A percentile compares a stretch with the other conserved stretches of the same genome.
Evolutionary conservation across 2,113 vertebrate genomes (phyloP).

Genomic region (Sciurus niger): DNA sequence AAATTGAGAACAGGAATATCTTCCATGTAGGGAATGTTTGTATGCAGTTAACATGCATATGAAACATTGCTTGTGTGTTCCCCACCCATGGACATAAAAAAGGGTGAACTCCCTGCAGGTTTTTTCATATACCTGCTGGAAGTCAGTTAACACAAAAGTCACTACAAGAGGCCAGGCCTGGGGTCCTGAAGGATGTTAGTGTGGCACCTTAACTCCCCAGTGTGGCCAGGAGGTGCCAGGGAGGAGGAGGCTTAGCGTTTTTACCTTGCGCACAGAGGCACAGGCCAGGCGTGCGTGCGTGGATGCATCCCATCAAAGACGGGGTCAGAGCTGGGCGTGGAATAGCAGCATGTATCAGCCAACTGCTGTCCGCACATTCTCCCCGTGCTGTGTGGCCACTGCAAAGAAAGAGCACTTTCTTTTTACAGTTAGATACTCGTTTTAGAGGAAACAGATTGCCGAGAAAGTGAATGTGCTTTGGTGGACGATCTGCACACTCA

Average conservation of each 20-base stretch:
- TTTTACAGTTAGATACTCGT: neutral
- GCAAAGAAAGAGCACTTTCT: constrained; percentile 13
- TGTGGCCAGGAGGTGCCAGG: neutral
- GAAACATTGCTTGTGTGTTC: neutral
- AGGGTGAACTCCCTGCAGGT: neutral
- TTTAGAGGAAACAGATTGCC: constrained; percentile 2
- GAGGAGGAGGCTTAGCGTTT: neutral
- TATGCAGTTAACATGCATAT: constrained; percentile 8
- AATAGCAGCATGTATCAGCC: neutral
- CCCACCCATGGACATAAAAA: neutral
- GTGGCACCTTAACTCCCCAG: neutral
- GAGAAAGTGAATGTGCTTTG: neutral
- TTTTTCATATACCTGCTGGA: neutral
- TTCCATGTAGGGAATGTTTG: constrained; percentile 12
- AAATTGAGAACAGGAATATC: constrained; percentile 64
- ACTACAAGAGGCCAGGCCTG: neutral
- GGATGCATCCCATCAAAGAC: neutral
- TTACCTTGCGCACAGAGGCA: neutral
- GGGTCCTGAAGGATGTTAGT: neutral
- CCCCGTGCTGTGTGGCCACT: neutral
- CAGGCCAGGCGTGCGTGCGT: neutral
- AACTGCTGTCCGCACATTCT: neutral
- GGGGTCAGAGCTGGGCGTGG: neutral
- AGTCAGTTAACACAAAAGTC: neutral
- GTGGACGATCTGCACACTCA: neutral